Conservation (phyloP, 2,113 vertebrate genomes). For the Sinocyclocheilus maitianheensis region DNA sequence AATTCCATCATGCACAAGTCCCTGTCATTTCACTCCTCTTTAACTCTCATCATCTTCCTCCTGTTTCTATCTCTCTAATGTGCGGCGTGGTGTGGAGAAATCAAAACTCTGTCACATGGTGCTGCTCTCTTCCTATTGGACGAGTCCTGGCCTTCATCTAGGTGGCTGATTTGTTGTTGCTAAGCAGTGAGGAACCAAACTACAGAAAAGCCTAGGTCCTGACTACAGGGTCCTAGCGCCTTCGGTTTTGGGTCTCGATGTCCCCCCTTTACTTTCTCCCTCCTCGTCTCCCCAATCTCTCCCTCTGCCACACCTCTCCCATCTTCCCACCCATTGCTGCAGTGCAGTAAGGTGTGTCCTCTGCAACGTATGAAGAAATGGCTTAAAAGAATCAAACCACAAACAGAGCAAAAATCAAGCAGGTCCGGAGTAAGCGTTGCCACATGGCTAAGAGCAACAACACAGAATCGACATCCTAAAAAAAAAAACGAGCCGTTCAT, state of each 20-base stretch:
- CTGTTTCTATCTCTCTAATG: conserved; percentile 29
- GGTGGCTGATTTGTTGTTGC: conserved; percentile 80
- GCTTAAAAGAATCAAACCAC: conserved; percentile 41
- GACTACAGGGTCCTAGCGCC: conserved; percentile 71
- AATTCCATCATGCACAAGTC: neutral
- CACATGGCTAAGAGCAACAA: neutral
- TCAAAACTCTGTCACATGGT: conserved; percentile 77
- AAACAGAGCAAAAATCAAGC: conserved; percentile 41
- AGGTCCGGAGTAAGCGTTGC: neutral
- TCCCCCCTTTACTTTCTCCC: conserved; percentile 15
- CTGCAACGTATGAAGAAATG: conserved; percentile 56
- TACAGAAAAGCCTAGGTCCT: conserved; percentile 61
- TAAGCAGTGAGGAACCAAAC: conserved; percentile 79
- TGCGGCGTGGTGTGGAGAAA: conserved; percentile 66
- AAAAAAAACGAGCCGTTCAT: neutral
- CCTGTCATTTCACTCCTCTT: neutral
- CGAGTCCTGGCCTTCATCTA: conserved; percentile 51
- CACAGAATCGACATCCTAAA: neutral
- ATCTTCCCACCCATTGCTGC: conserved; percentile 71
- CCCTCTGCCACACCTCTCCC: conserved; percentile 18
- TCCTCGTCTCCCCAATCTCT: neutral
- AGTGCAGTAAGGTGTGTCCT: conserved; percentile 73
- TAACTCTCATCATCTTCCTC: conserved; percentile 32
- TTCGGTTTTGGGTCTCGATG: conserved; percentile 31
- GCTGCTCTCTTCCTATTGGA: conserved; percentile 69